These are phyloP conservation scores for Tachuris rubrigastra DNA, from an alignment of 2,113 vertebrate genomes.

Conservation along the genomic window DNA sequence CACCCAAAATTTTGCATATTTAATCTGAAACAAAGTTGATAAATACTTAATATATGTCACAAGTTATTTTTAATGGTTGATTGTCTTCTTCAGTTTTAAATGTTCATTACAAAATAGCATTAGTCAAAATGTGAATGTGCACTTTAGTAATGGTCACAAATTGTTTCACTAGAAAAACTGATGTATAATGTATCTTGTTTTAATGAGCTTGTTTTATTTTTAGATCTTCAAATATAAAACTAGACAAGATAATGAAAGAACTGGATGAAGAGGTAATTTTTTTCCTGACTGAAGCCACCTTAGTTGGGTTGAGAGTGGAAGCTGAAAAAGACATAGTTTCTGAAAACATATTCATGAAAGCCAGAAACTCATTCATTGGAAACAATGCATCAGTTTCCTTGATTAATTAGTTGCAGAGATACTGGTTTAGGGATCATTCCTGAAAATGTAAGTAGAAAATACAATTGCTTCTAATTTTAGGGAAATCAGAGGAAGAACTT, in stretches of 20 bases:
- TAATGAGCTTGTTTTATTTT: slow-evolving; percentile 25
- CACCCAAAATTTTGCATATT: background rate
- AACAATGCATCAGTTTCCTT: background rate
- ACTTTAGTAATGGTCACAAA: background rate
- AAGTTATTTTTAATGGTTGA: background rate
- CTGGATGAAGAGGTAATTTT: slow-evolving; percentile 93
- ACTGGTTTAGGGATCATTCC: background rate
- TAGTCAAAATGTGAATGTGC: background rate
- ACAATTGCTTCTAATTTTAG: slow-evolving; percentile 58
- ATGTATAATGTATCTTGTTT: background rate
- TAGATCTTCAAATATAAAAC: slow-evolving; percentile 90
- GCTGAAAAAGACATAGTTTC: background rate
- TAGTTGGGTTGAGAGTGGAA: background rate
- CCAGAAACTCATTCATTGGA: background rate
- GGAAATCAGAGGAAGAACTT: slow-evolving; percentile 84
- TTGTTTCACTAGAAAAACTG: background rate
- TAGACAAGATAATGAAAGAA: slow-evolving; percentile 97
- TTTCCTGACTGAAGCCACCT: background rate
- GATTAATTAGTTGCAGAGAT: background rate
- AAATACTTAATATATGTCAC: background rate
- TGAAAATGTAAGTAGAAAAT: background rate
- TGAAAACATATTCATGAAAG: background rate
- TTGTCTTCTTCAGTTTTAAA: background rate
- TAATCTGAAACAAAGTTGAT: background rate
- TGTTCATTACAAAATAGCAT: background rate